phyloP scores from a whole-genome alignment of 2,888 invertebrate genomes.

The Caenorhabditis zanzibari region DNA sequence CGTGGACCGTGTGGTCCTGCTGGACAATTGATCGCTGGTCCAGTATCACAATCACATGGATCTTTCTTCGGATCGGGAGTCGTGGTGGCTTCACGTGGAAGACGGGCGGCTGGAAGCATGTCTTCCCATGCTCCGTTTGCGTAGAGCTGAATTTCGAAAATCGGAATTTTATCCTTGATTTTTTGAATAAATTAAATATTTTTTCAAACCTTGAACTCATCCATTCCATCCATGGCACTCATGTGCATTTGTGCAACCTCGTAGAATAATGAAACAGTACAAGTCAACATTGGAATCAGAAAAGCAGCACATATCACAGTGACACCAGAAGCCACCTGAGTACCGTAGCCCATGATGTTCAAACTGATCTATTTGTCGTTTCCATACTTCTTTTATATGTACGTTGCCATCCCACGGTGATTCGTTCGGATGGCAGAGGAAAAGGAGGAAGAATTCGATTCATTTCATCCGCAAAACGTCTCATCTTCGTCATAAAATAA shows the following conservation, averaged over 20 bases:
- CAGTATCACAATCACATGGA: constrained; percentile 41
- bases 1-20: constrained; percentile 57
- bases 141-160: constrained; percentile 38
- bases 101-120: constrained; percentile 55
- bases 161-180: background rate
- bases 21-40: constrained; percentile 46
- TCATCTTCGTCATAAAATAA: constrained; percentile 40
- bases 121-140: constrained; percentile 63
- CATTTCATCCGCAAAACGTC: constrained; percentile 36
- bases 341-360: constrained; percentile 46
- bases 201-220: constrained; percentile 55
- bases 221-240: constrained; percentile 57
- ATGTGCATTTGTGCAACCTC: constrained; percentile 58
- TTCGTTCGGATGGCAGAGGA: constrained; percentile 11
- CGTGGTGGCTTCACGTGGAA: constrained; percentile 32
- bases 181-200: no score
- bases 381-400: constrained; percentile 27
- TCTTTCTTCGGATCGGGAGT: constrained; percentile 34
- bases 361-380: background rate
- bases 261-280: constrained; percentile 54
- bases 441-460: background rate
- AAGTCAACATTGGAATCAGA: constrained; percentile 56
- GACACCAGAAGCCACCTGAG: constrained; percentile 42
- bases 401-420: constrained; percentile 24
- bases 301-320: constrained; percentile 51